Base-by-base conservation (phyloP, 37 sponge, comb jelly and placozoan species). In the Diacarnus erythraeanus region DNA sequence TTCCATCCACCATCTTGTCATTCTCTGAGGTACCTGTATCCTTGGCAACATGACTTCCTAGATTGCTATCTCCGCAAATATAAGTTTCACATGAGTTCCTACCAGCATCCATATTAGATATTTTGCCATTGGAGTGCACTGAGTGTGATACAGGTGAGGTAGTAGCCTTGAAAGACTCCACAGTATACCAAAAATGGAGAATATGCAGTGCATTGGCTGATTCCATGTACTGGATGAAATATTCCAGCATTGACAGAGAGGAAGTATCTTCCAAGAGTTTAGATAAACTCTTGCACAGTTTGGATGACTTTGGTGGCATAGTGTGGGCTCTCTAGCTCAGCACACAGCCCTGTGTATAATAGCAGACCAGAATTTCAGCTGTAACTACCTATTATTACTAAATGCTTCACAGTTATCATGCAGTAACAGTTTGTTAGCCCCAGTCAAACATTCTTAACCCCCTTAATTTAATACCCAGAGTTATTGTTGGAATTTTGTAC, bases 171-270 rank as follows among this genome's bases (percentile, higher is more conserved):
- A 89, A 89, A 4, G 87, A 74, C 72, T 85, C 87, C 54, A 91
- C 87, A 25, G 87, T 42, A 21, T 86, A 59, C 91, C 91, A 91
- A 35, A 91, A 91, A 74, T 82, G 81, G 0, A 91, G 59, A 0
- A 91, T 70, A 30, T 78, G 83, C 18, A 82, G 23, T 0, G 87
- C 83, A 4, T 67, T 42, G 0, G 10, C 15, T 3, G 63, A 17
- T 3, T 85, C 87, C 91, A 91, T 81, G 76, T 59, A 91, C 61
- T 91, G 83, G 15, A 86, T 77, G 61, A 91, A 85, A 64, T 86
- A 91, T 2, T 86, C 78, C 26, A 91, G 87, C 64, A 80, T 69
- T 17, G 90, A 84, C 29, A 64, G 69, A 1, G 77, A 22, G 6
- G 43, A 33, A 2, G 40, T 31, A 33, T 84, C 86, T 1, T 40